A percentile compares a stretch with the other conserved stretches of the same genome.
These are phyloP conservation scores for Grammomys surdaster DNA, from an alignment of 2,113 vertebrate species.

Conservation along the genomic window DNA sequence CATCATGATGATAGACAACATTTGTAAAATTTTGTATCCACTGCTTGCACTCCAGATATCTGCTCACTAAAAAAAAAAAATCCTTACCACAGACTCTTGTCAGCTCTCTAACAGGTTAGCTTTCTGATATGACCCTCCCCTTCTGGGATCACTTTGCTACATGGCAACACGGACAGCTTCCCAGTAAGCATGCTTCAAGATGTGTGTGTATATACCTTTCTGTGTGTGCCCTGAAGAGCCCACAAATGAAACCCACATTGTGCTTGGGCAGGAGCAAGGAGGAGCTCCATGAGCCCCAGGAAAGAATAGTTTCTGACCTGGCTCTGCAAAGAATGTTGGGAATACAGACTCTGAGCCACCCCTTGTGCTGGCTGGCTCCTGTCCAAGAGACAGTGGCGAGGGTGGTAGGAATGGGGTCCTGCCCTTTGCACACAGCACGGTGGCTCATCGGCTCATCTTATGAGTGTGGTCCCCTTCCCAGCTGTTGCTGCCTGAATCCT, in stretches of 20 bases:
- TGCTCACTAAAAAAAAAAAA: too few species aligned
- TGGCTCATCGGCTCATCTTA: not conserved
- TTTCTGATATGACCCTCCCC: fast-evolving
- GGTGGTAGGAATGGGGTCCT: not conserved
- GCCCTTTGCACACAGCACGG: not conserved
- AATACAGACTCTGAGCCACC: not conserved
- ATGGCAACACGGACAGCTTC: fast-evolving
- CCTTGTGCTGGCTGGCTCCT: not conserved
- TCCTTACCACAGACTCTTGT: not conserved
- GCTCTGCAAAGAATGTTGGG: fast-evolving
- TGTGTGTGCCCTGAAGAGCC: not conserved
- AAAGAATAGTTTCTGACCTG: fast-evolving
- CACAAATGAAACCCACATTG: not conserved
- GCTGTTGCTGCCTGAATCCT: conserved; percentile 78
- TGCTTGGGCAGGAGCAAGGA: too few species aligned
- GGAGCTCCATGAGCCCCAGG: fast-evolving
- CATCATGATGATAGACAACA: fast-evolving
- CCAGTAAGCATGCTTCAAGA: not conserved
- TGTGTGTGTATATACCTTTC: fast-evolving
- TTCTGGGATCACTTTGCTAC: not conserved
- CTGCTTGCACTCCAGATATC: not conserved
- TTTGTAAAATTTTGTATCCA: not conserved
- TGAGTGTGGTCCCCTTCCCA: conserved; percentile 67
- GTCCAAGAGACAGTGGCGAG: fast-evolving
- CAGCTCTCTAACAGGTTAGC: not conserved